Percentiles rank a stretch among this genome's conserved stretches.
phyloP scores from a whole-genome alignment of 2,888 invertebrate species.

The Hololepta plana region DNA sequence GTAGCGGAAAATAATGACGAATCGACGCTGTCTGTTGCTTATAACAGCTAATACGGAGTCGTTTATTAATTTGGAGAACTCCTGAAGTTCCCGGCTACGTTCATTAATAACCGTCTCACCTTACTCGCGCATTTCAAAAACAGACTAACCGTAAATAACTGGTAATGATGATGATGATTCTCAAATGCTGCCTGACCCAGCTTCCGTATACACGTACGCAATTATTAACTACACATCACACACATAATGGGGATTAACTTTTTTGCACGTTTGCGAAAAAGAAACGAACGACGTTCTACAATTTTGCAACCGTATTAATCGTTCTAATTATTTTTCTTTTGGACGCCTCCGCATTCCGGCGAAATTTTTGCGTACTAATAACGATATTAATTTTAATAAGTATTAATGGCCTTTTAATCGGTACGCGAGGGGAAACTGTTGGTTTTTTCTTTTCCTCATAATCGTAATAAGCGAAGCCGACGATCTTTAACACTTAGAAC shows the following conservation, averaged over 20 bases:
- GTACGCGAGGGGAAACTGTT: too few species aligned
- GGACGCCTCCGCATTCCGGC: too few species aligned
- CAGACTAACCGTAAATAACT: constrained; percentile 26
- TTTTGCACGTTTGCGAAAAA: too few species aligned
- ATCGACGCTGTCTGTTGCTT: constrained; percentile 31
- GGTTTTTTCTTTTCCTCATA: too few species aligned
- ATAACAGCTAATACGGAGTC: constrained; percentile 30
- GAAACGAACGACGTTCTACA: too few species aligned
- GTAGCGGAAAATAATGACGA: constrained; percentile 34
- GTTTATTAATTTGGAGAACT: constrained; percentile 30
- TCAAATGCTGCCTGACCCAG: constrained; percentile 6
- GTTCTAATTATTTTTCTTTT: too few species aligned
- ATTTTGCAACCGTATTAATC: too few species aligned
- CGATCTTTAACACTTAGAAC: too few species aligned
- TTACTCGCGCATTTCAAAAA: constrained; percentile 24
- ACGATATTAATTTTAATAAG: too few species aligned
- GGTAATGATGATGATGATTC: constrained; percentile 19
- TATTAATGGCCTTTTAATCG: too few species aligned
- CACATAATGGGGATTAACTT: neutral
- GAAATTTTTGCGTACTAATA: too few species aligned
- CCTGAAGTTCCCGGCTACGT: constrained; percentile 18
- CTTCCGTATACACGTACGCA: neutral
- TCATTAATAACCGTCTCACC: constrained; percentile 30
- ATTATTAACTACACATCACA: neutral
- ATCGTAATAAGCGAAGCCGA: too few species aligned